phyloP scores from a whole-genome alignment of 2,888 invertebrate genomes.

The Scotopteryx bipunctaria region DNA sequence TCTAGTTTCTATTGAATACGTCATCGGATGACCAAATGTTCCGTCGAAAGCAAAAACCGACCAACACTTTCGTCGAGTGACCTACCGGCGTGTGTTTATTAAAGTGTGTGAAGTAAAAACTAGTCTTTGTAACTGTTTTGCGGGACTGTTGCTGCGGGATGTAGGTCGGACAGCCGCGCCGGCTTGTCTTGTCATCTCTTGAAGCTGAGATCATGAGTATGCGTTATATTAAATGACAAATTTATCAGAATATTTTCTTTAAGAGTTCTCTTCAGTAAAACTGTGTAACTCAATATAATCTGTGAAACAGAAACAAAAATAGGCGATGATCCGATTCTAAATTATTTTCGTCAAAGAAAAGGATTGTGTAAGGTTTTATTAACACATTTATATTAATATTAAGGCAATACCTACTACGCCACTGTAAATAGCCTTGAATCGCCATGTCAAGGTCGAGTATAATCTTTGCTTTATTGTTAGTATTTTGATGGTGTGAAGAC shows the following conservation, averaged over 20 bases:
- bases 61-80: slow-evolving; percentile 77
- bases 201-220: no score
- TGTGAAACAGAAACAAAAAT: slow-evolving; percentile 20
- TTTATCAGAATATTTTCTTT: not conserved
- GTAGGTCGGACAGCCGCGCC: slow-evolving; percentile 60
- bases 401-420: slow-evolving; percentile 36
- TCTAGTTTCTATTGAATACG: slow-evolving; percentile 72
- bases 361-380: slow-evolving; percentile 40
- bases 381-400: slow-evolving; percentile 39
- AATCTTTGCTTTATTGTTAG: slow-evolving; percentile 41
- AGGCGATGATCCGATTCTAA: slow-evolving; percentile 22
- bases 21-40: slow-evolving; percentile 59
- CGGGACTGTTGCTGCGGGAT: slow-evolving; percentile 49
- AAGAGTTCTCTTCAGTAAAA: slow-evolving; percentile 1
- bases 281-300: not conserved
- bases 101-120: slow-evolving; percentile 68
- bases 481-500: slow-evolving; percentile 37
- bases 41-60: slow-evolving; percentile 79
- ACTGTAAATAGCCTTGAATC: slow-evolving; percentile 52
- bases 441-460: slow-evolving; percentile 62
- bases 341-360: slow-evolving; percentile 33
- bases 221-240: no score
- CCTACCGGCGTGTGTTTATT: slow-evolving; percentile 54
- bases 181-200: slow-evolving; percentile 24
- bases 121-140: slow-evolving; percentile 71